These are phyloP conservation scores for Cyprinodon diabolis DNA, from an alignment of 2,797 vertebrate species.

Conservation along the genomic window DNA sequence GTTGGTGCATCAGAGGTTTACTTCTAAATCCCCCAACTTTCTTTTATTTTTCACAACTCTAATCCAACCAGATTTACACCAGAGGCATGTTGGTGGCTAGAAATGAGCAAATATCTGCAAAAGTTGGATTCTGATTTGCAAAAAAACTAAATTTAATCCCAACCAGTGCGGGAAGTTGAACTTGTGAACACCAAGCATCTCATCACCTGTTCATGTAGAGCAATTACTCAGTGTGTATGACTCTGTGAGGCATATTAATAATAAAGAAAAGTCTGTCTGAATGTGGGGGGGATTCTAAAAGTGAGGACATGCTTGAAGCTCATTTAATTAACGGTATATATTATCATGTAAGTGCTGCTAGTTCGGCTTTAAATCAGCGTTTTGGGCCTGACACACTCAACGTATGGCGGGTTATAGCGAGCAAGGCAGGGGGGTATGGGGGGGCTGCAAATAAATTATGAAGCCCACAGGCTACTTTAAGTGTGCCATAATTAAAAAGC, in stretches of 20 bases:
- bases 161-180: background rate
- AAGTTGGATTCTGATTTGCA: too few species aligned
- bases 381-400: constrained; percentile 60
- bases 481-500: constrained; percentile 66
- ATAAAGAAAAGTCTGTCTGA: constrained; percentile 41
- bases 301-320: constrained; percentile 62
- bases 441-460: constrained; percentile 64
- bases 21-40: background rate
- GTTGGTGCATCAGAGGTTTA: background rate
- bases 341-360: constrained; percentile 70
- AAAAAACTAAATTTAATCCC: too few species aligned
- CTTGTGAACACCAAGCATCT: background rate
- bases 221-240: background rate
- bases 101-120: background rate
- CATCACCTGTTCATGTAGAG: background rate
- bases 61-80: background rate
- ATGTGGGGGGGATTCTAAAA: constrained; percentile 49
- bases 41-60: background rate
- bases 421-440: background rate
- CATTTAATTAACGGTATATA: constrained; percentile 73
- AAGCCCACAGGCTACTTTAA: constrained; percentile 68
- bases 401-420: constrained; percentile 68
- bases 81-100: background rate
- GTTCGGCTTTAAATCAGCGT: constrained; percentile 73
- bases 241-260: constrained; percentile 57